Percentiles rank a stretch among this genome's conserved stretches.
Conservation (phyloP, 2,113 vertebrate species). For the Anolis sagrei region DNA sequence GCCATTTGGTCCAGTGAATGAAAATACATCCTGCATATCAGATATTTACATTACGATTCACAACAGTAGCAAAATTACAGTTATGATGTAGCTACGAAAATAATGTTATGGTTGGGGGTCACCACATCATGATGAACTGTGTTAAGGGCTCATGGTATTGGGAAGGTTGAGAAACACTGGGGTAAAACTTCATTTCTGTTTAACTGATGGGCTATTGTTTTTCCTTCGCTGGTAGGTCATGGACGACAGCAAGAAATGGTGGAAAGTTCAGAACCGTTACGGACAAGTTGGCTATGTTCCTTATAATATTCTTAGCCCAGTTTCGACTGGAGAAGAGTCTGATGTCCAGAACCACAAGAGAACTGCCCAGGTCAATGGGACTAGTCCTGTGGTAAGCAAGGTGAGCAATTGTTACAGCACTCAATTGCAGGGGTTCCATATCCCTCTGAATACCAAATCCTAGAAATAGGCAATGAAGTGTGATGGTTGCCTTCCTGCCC, state of each 20-base stretch:
- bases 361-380: neutral
- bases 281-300: conserved; percentile 68
- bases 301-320: conserved; percentile 63
- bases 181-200: neutral
- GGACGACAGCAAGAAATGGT: conserved; percentile 71
- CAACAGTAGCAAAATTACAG: too few relatives aligned
- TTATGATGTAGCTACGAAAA: too few relatives aligned
- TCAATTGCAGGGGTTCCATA: neutral
- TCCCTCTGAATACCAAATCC: neutral
- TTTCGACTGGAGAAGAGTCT: neutral
- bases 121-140: too few relatives aligned
- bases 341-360: neutral
- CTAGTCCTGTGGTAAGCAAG: neutral
- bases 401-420: neutral
- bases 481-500: neutral
- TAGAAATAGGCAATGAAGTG: neutral
- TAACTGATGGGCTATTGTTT: neutral
- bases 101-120: too few relatives aligned
- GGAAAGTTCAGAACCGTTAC: conserved; percentile 61
- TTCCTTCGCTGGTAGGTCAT: conserved; percentile 43
- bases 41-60: too few relatives aligned
- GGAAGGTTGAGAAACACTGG: too few relatives aligned
- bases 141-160: too few relatives aligned
- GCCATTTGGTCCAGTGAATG: too few relatives aligned
- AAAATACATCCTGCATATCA: too few relatives aligned